Conservation (phyloP, 2,797 vertebrate species). For the Manis javanica region DNA sequence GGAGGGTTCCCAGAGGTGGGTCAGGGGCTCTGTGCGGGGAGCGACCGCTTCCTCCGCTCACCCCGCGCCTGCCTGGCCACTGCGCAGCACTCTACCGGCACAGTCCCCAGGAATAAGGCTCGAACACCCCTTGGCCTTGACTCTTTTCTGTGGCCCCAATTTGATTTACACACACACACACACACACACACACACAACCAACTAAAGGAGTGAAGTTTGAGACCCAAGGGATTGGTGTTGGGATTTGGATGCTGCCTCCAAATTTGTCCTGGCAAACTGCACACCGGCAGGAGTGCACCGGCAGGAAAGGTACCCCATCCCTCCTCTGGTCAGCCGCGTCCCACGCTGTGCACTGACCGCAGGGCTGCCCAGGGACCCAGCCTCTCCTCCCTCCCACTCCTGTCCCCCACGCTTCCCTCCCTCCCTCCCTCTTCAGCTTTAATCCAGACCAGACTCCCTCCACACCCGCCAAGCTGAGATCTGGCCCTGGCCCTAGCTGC, state of each 20-base stretch:
- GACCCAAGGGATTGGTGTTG: neutral
- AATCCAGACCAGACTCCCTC: slow-evolving; percentile 81
- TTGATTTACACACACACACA: neutral
- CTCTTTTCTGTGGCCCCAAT: slow-evolving; percentile 47
- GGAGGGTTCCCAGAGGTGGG: slow-evolving; percentile 18
- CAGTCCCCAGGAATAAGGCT: neutral
- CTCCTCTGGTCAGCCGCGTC: neutral
- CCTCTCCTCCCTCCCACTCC: slow-evolving; percentile 47
- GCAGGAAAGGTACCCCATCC: neutral
- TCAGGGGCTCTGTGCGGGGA: neutral
- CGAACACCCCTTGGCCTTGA: neutral
- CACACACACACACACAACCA: neutral
- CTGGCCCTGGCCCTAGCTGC: slow-evolving; percentile 76
- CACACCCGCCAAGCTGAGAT: slow-evolving; percentile 77
- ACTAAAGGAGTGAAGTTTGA: slow-evolving; percentile 29
- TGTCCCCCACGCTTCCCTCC: neutral
- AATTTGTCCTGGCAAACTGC: slow-evolving; percentile 33
- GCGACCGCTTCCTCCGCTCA: neutral
- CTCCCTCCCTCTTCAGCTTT: slow-evolving; percentile 53
- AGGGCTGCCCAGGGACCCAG: slow-evolving; percentile 24
- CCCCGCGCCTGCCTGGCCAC: neutral
- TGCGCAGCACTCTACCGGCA: neutral
- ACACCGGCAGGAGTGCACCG: slow-evolving; percentile 19
- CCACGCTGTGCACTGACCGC: neutral
- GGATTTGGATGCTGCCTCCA: slow-evolving; percentile 46